Conservation (phyloP, 2,797 vertebrate species). For the Danio choprae region DNA sequence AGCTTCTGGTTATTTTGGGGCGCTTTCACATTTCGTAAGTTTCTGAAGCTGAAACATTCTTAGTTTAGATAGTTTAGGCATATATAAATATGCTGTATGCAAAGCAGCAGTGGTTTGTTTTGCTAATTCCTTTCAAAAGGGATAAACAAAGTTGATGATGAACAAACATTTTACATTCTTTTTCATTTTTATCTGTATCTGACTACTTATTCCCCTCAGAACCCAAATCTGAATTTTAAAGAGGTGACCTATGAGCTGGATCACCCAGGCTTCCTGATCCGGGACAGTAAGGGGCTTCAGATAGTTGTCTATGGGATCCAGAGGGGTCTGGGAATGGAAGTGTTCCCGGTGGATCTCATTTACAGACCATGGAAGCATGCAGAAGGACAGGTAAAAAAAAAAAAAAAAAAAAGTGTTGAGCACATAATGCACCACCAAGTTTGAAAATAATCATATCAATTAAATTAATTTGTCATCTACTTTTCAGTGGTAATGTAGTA, state of each 20-base stretch:
- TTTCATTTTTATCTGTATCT: background rate
- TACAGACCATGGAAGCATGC: conserved; percentile 99
- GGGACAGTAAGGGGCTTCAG: conserved; percentile 96
- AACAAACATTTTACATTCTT: too few relatives aligned
- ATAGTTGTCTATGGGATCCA: conserved; percentile 97
- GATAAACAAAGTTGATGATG: too few relatives aligned
- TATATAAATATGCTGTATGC: too few relatives aligned
- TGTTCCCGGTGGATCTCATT: conserved; percentile 96
- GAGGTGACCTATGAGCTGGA: conserved; percentile 99
- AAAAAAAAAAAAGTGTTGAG: conserved; percentile 21
- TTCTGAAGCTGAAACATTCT: too few relatives aligned
- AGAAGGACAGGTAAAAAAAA: conserved; percentile 90
- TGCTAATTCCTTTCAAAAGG: too few relatives aligned
- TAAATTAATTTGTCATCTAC: background rate
- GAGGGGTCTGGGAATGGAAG: conserved; percentile 93
- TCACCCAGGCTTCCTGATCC: conserved; percentile 94
- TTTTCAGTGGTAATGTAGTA: background rate
- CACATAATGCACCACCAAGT: too few relatives aligned
- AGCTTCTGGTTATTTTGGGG: conserved; percentile 53
- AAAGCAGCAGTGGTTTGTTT: too few relatives aligned
- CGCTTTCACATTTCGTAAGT: background rate
- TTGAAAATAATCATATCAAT: background rate
- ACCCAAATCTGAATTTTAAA: conserved; percentile 97
- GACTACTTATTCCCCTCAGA: conserved; percentile 75
- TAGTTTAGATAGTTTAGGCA: too few relatives aligned